Evolutionary conservation across 2,888 invertebrate species (phyloP), one percentile per base, ranked within the genome.

Genomic region (Amiota minor): DNA sequence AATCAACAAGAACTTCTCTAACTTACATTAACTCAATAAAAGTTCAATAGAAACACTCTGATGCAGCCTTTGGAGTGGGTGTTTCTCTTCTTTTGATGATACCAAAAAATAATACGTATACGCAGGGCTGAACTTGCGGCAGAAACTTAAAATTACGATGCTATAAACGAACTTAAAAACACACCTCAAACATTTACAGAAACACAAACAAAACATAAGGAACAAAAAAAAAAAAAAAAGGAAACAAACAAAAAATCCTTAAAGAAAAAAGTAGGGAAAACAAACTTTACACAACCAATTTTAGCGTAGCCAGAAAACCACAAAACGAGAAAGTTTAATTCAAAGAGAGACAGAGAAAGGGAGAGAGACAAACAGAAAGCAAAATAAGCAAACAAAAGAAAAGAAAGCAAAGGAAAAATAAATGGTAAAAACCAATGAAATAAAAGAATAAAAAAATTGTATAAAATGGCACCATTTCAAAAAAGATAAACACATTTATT

Each of bases 401-500:
- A 65, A 64, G 74, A 72, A 59, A 72, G 74, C 59, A 53, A n/a
- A n/a, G n/a, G n/a, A n/a, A 67, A 45, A 68, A 72, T 76, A 78
- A 82, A 72, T 81, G 80, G 82, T 84, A 46, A 70, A 70, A 56
- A 69, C 53, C n/a, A 72, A 77, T 77, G 76, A 80, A 76, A 77
- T 77, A 73, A 35, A 53, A 20, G 18, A 9, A 59, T 16, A 20
- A 59, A 53, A 53, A 53, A 53, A 53, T 8, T 16, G 53, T 53
- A 35, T 35, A 35, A 35, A 35, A 35, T 35, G 35, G 35, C 35
- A 35, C 35, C 53, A 59, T 12, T 53, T 53, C 76, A 68, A n/a
- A 76, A 84, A 76, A 83, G 85, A 83, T 83, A 85, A 83, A 82
- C 82, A 84, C 85, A 83, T 83, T 83, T 83, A 83, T 83, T 84